A percentile compares a stretch with the other conserved stretches of the same genome.
Conservation (phyloP, 2,797 vertebrate species). For the Falco berigora region DNA sequence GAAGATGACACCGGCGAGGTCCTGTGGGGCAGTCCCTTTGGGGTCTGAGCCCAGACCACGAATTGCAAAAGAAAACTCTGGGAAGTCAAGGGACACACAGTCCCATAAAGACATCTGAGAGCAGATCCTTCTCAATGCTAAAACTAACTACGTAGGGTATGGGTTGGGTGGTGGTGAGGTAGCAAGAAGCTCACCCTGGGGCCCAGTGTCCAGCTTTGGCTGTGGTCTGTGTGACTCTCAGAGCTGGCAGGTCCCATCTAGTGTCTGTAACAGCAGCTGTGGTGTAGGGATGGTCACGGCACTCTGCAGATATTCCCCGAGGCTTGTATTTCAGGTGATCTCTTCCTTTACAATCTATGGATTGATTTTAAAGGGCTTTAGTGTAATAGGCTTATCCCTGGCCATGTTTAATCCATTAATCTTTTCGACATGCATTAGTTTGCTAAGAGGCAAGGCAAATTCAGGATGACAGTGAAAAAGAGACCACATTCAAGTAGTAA, state of each 20-base stretch:
- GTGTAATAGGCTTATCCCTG: slow-evolving; percentile 49
- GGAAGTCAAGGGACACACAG: neutral
- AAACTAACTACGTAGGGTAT: neutral
- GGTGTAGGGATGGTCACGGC: neutral
- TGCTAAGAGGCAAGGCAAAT: slow-evolving; percentile 29
- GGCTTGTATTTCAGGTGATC: slow-evolving; percentile 36
- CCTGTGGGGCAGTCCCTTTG: accelerated
- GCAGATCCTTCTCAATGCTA: neutral
- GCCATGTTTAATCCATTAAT: slow-evolving; percentile 59
- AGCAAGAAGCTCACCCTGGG: neutral
- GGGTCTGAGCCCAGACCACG: neutral
- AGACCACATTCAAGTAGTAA: slow-evolving; percentile 23
- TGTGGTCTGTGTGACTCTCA: neutral
- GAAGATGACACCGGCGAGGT: neutral
- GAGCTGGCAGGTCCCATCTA: neutral
- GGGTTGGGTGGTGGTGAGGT: neutral
- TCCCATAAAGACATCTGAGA: neutral
- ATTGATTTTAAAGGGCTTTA: slow-evolving; percentile 53
- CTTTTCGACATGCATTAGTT: slow-evolving; percentile 43
- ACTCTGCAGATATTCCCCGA: neutral
- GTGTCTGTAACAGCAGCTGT: neutral
- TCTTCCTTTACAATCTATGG: slow-evolving; percentile 41
- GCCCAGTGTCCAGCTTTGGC: neutral
- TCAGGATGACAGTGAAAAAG: slow-evolving; percentile 48
- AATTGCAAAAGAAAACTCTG: neutral